Evolutionary conservation across 1,140 invertebrate species (phyloP), one percentile per base, ranked within the genome.

Genomic region (Drosophila cardini): DNA sequence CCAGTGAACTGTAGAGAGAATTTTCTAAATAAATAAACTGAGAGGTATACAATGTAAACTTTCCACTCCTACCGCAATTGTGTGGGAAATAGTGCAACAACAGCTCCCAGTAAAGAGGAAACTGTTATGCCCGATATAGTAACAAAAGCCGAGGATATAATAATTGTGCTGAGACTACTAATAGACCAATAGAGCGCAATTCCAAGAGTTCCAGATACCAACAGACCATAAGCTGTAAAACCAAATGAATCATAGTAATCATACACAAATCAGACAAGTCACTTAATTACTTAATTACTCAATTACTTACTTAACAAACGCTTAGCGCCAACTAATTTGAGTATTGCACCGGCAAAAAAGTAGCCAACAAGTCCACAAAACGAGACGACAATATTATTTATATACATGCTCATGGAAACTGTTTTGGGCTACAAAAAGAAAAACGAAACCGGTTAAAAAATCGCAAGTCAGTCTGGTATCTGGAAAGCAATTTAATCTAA

Each of bases 311-410:
- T 84, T 48, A 92, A 64, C 62, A 94, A 90, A 13, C 92, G 61
- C 43, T 93, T 93, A 60, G 94, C 93, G 6, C 94, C 94, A 36
- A 93, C 84, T 45, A 91, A 90, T 55, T 70, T 80, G 2, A 94
- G 80, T 26, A 94, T 63, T 4, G 77, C 87, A 0, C 93, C 93
- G 11, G 93, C 94, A 60, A 81, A 56, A 6, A 93, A 90, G 63
- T 94, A 94, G 0, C 93, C 93, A 4, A 93, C 80, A 7, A 94
- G 83, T 2, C 93, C 93, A 0, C 92, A 91, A 0, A 92, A 90
- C 0, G 93, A 93, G 0, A 94, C 93, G 4, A 94, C 92, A 0
- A 93, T 92, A 45, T 93, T 93, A 80, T 94, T 94, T 1, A 93
- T 82, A 65, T 94, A 94, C 32, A 93, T 94, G 18, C 93, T 84